Percentiles rank a stretch among this genome's conserved stretches.
phyloP scores from a whole-genome alignment of 2,888 invertebrate genomes.

The Acronicta aceris region DNA sequence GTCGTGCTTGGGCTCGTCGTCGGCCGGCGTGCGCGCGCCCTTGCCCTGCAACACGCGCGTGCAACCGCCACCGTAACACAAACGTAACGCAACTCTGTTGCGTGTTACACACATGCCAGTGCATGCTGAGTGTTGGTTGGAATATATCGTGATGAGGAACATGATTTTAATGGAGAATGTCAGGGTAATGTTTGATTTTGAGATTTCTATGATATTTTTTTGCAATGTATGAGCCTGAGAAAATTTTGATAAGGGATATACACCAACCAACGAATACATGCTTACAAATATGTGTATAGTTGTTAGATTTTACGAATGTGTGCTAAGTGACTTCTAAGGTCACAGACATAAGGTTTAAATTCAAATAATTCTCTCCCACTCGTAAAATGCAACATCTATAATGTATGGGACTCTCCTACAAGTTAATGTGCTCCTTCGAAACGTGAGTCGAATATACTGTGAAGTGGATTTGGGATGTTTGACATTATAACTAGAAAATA shows the following conservation, averaged over 20 bases:
- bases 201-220: too few species aligned
- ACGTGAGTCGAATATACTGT: constrained; percentile 43
- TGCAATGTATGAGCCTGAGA: not conserved
- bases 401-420: constrained; percentile 44
- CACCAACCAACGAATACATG: constrained; percentile 72
- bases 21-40: constrained; percentile 79
- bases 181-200: too few species aligned
- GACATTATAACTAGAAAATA: constrained; percentile 23
- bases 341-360: not conserved
- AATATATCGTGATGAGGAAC: constrained; percentile 31
- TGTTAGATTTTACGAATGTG: not conserved
- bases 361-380: not conserved
- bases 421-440: constrained; percentile 54
- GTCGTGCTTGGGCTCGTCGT: constrained; percentile 74
- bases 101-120: constrained; percentile 45
- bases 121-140: constrained; percentile 56
- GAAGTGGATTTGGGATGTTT: constrained; percentile 29
- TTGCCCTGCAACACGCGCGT: constrained; percentile 84
- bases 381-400: not conserved
- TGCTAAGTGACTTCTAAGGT: not conserved
- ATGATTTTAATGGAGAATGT: too few species aligned
- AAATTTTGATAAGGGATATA: constrained; percentile 46
- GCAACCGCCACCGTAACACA: constrained; percentile 79
- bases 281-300: constrained; percentile 61
- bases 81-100: constrained; percentile 34